Percentiles rank a stretch among this genome's conserved stretches.
Evolutionary conservation across 2,113 vertebrate genomes (phyloP).

Genomic region (Podarcis cretensis): DNA sequence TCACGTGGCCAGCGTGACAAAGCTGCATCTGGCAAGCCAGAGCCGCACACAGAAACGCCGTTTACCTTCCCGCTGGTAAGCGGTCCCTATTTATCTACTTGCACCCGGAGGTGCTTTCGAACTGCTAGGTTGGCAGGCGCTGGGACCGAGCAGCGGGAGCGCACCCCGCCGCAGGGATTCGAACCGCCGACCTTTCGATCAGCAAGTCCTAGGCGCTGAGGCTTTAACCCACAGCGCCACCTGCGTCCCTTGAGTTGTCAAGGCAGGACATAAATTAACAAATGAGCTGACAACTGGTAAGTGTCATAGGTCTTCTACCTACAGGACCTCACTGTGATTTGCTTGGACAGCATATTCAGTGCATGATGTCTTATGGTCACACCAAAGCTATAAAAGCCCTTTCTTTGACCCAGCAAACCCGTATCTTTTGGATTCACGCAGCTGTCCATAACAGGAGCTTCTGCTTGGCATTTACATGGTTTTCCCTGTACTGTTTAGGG

Average conservation of each 20-base stretch:
- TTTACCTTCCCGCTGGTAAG: too few species aligned
- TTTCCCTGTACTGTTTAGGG: constrained; percentile 20
- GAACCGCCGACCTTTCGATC: too few species aligned
- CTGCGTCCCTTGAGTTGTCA: background rate
- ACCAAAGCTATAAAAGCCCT: background rate
- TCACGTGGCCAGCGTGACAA: too few species aligned
- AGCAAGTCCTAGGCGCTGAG: too few species aligned
- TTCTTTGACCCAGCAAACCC: background rate
- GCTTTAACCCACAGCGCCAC: too few species aligned
- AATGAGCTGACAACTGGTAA: background rate
- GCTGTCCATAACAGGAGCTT: background rate
- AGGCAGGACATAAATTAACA: background rate
- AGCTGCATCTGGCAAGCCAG: too few species aligned
- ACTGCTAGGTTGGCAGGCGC: too few species aligned
- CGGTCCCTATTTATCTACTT: too few species aligned
- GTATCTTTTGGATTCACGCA: background rate
- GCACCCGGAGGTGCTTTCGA: too few species aligned
- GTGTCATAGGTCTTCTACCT: background rate
- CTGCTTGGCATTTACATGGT: background rate
- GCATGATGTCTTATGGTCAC: background rate
- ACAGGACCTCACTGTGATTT: background rate
- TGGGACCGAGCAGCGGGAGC: too few species aligned
- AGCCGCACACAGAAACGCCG: too few species aligned
- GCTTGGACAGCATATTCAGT: background rate
- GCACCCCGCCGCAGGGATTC: too few species aligned